Conservation (phyloP, 1,140 invertebrate species). For the Solen grandis region DNA sequence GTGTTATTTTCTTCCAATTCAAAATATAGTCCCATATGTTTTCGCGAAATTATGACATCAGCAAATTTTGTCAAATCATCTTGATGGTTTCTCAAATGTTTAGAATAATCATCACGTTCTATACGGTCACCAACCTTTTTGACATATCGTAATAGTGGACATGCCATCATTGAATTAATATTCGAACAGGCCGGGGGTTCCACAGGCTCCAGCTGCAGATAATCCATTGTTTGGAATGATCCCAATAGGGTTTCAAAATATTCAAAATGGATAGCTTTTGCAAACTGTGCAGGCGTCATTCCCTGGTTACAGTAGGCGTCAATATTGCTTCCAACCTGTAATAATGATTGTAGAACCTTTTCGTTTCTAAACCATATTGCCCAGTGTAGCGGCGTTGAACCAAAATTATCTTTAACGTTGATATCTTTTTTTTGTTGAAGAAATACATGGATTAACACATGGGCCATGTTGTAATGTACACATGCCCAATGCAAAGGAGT, state of each 20-base stretch:
- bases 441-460: not conserved
- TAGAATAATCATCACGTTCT: not conserved
- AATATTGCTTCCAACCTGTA: constrained; percentile 14
- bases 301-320: not conserved
- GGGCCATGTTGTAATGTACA: not conserved
- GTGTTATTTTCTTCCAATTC: constrained; percentile 27
- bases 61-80: not conserved
- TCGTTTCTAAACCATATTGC: constrained; percentile 18
- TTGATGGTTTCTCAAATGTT: constrained; percentile 13
- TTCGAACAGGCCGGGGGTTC: too few relatives aligned
- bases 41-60: not conserved
- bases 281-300: not conserved
- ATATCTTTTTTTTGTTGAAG: not conserved
- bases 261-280: not conserved
- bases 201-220: too few relatives aligned
- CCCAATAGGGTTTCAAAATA: not conserved
- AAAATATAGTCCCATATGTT: constrained; percentile 29
- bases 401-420: constrained; percentile 20
- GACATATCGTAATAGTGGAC: constrained; percentile 20
- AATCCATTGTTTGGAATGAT: too few relatives aligned
- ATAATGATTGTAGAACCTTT: not conserved
- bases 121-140: constrained; percentile 20
- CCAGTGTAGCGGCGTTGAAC: constrained; percentile 41
- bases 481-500: constrained; percentile 4
- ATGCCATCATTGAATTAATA: too few relatives aligned